Base-by-base conservation (phyloP, 1,140 invertebrate genomes). In the Drosophila lini region DNA sequence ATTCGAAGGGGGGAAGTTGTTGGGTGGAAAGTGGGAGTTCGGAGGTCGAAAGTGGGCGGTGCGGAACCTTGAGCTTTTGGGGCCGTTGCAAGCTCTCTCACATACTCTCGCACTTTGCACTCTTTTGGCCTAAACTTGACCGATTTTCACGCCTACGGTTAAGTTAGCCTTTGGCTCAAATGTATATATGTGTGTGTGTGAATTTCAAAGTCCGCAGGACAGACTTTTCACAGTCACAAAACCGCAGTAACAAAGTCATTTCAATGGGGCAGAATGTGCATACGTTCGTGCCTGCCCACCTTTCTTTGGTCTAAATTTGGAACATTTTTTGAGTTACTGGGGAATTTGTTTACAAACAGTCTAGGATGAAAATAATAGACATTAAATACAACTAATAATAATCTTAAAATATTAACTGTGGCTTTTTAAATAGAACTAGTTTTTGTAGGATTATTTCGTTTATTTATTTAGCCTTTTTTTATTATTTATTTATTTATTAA, bases 81-180 rank as follows among this genome's bases (percentile, higher is more conserved):
- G 32, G 52, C n/a, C 36, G 52, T 52, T 63, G 52, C 45, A 58
- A 73, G 45, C 65, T 62, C 48, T 61, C 47, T 55, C 36, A 48
- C 45, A 25, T 28, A 28, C 45, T 48, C 45, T 50, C 47, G 47
- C 47, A n/a, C 15, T 48, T 13, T 5, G 45, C 57, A 42, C 25
- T 22, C 38, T 73, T 74, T 76, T 76, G 41, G 74, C 62, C 73
- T 76, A 76, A 76, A 76, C 74, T 76, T 76, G 74, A 76, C 74
- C 74, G 74, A 76, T 45, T 76, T 76, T 56, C 25, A 65, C 57
- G 70, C 70, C 68, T 61, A 61, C 56, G 61, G 65, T 44, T 67
- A 15, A 25, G 40, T 52, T 45, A 32, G 40, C 36, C 41, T 10
- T 31, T 36, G 8, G 22, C 57, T 13, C 3, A 34, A 10, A 3